Conservation (phyloP, 2,888 invertebrate species). For the Nasonovia ribisnigri region DNA sequence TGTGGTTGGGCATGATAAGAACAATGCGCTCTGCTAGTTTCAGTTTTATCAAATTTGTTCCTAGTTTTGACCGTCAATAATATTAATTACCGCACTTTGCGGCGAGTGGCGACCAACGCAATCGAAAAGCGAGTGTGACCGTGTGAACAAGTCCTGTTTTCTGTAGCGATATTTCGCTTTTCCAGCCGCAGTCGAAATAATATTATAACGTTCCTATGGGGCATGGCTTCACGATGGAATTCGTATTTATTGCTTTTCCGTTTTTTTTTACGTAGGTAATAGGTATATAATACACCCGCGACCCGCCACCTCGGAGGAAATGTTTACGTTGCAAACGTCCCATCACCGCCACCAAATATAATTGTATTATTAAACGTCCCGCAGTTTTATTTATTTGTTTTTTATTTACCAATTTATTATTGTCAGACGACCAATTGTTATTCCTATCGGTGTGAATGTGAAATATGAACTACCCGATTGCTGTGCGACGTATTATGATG, state of each 20-base stretch:
- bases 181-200: background rate
- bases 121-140: background rate
- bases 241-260: background rate
- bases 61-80: background rate
- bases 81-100: background rate
- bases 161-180: background rate
- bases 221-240: background rate
- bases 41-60: background rate
- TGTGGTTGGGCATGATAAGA: background rate
- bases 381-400: background rate
- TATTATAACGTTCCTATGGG: background rate
- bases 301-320: background rate
- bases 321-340: background rate
- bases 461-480: background rate
- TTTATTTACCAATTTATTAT: background rate
- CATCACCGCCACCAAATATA: background rate
- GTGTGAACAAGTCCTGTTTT: background rate
- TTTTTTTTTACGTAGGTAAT: background rate
- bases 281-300: no score
- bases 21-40: background rate
- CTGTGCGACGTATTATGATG: background rate
- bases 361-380: background rate
- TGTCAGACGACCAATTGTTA: background rate
- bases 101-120: no score
- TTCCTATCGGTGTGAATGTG: background rate